phyloP scores from a whole-genome alignment of 2,888 invertebrate genomes.

The Branchipolynoe longqiensis region DNA sequence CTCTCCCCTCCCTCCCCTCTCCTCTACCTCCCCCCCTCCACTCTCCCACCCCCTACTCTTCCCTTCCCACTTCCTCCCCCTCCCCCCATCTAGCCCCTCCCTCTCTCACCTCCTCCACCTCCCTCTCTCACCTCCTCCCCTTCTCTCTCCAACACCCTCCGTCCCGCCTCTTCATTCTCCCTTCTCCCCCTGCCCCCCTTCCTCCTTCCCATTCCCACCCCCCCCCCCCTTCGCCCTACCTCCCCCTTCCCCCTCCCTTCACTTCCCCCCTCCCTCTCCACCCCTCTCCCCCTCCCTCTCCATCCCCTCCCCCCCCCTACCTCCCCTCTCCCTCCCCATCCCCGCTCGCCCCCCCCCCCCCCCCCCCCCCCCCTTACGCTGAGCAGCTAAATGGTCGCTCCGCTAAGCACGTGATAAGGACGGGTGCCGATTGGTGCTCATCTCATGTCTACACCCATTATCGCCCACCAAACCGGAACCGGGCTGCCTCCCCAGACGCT shows the following conservation, averaged over 20 bases:
- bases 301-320: too few relatives aligned
- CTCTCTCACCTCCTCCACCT: too few relatives aligned
- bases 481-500: neutral
- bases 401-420: too few relatives aligned
- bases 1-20: neutral
- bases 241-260: neutral
- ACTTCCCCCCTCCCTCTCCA: neutral
- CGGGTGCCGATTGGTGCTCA: neutral
- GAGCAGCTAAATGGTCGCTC: too few relatives aligned
- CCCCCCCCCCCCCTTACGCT: neutral
- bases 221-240: too few relatives aligned
- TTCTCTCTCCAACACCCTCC: neutral
- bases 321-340: neutral
- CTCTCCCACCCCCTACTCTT: neutral
- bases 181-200: neutral
- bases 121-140: neutral
- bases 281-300: neutral
- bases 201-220: neutral
- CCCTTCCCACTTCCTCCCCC: neutral
- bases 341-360: neutral
- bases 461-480: slow-evolving; percentile 43
- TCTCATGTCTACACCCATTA: slow-evolving; percentile 35
- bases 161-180: neutral
- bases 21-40: neutral
- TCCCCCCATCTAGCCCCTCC: neutral